Evolutionary conservation across 2,888 invertebrate genomes (phyloP), one percentile per base, ranked within the genome.

Genomic region (Platycheirus rosarum): DNA sequence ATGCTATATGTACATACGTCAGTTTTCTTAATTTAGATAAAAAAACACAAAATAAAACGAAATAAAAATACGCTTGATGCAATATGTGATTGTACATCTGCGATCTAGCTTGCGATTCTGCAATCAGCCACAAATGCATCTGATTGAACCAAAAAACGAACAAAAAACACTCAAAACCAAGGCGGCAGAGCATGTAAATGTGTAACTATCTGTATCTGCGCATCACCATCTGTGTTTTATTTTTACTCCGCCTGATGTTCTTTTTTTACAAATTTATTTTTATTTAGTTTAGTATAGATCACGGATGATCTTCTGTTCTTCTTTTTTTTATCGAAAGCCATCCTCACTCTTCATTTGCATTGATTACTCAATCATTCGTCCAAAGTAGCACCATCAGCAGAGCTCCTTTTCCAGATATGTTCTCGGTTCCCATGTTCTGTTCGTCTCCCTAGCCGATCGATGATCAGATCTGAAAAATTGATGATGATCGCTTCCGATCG

Each of bases 281-380:
- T 37, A 77, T 69, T 32, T 32, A 48, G 62, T 69, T 35, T 51
- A 46, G 53, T 8, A 32, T 49, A 20, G 60, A 60, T 60, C 44
- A 60, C 40, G 29, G 60, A 60, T 60, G 60, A 60, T 48, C 29
- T 40, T 9, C 7, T 16, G 20, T 42, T 42, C 11, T n/a, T 23
- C 4, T 46, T 37, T 16, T 69, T 57, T n/a, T 8, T 48, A 23
- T 49, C 13, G 16, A 42, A 60, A 46, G n/a, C 20, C 29, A 37
- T 42, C 14, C 35, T 53, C 40, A 35, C 66, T 65, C 48, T 66
- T 62, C 76, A 68, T 76, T 76, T 76, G 80, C 75, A 82, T 76
- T 76, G 76, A 82, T 82, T 76, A 76, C 80, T 82, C 70, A 71
- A 82, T 82, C 76, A 82, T 46, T 51, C n/a, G 48, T n/a, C 14